Evolutionary conservation across 2,888 invertebrate genomes (phyloP).

Genomic region (Odontocerum albicorne): DNA sequence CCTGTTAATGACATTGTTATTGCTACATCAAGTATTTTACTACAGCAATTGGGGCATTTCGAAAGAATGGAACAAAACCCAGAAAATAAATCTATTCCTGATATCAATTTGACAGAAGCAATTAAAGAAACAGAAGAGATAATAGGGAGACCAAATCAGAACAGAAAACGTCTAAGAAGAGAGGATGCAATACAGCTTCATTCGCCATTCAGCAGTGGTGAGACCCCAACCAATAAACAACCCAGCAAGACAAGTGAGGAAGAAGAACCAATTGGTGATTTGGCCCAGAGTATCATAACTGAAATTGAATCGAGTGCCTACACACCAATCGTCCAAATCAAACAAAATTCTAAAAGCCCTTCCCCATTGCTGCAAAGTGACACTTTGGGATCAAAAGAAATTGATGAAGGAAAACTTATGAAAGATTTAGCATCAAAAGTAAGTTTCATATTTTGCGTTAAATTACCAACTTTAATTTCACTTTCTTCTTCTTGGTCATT

Average conservation of each 20-base stretch:
- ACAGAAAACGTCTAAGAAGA: constrained; percentile 52
- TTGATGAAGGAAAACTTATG: background rate
- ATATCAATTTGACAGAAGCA: constrained; percentile 27
- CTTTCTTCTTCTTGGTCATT: no score
- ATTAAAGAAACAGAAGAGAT: constrained; percentile 24
- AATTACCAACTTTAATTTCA: no score
- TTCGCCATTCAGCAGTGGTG: constrained; percentile 44
- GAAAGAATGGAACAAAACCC: constrained; percentile 28
- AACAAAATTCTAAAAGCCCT: constrained; percentile 11
- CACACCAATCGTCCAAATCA: constrained; percentile 17
- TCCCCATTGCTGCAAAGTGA: constrained; percentile 1
- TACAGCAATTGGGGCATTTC: constrained; percentile 34
- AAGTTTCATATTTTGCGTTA: background rate
- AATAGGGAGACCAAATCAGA: constrained; percentile 43
- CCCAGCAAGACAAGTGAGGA: constrained; percentile 55
- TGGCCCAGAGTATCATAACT: constrained; percentile 33
- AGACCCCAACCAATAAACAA: constrained; percentile 46
- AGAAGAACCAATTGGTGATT: constrained; percentile 40
- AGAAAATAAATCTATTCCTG: constrained; percentile 16
- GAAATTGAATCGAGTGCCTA: constrained; percentile 32
- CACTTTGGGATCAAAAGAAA: no score
- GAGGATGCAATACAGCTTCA: constrained; percentile 57
- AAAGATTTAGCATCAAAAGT: background rate
- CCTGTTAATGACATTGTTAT: constrained; percentile 31
- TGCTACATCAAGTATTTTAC: constrained; percentile 26